These are phyloP conservation scores for Halcyon senegalensis DNA, from an alignment of 2,113 vertebrate genomes.

Conservation along the genomic window DNA sequence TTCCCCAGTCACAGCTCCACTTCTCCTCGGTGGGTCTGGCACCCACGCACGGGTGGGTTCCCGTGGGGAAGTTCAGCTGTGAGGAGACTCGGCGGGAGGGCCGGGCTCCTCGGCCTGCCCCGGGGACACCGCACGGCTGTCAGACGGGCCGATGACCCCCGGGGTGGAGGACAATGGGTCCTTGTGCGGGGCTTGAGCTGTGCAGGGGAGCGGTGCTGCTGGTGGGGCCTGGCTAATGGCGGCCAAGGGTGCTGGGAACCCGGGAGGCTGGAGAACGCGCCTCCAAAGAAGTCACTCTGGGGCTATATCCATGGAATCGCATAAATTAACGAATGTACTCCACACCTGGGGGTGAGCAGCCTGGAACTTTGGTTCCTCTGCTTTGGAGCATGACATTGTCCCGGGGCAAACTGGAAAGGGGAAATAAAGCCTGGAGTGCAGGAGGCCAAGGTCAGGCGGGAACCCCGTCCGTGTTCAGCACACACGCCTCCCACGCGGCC, in stretches of 20 bases:
- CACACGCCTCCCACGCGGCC: accelerated
- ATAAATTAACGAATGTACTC: accelerated
- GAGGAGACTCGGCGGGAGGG: background rate
- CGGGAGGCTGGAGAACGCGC: accelerated
- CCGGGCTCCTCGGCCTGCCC: accelerated
- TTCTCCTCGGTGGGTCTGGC: background rate
- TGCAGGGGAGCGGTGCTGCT: no score
- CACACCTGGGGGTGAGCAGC: accelerated
- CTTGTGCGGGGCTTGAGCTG: background rate
- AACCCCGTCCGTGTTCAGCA: accelerated
- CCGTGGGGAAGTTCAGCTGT: background rate
- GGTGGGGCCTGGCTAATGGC: accelerated
- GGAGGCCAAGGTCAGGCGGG: accelerated
- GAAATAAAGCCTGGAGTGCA: background rate
- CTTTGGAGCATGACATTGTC: background rate
- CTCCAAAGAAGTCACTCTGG: background rate
- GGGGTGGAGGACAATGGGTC: accelerated
- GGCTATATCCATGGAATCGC: no score
- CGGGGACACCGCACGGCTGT: accelerated
- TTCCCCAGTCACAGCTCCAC: accelerated
- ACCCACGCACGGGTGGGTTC: background rate
- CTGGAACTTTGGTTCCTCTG: background rate
- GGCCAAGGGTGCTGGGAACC: accelerated
- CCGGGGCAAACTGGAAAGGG: accelerated
- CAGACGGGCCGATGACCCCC: accelerated